These are phyloP conservation scores for Lates calcarifer DNA, from an alignment of 2,113 vertebrate genomes.

Conservation along the genomic window DNA sequence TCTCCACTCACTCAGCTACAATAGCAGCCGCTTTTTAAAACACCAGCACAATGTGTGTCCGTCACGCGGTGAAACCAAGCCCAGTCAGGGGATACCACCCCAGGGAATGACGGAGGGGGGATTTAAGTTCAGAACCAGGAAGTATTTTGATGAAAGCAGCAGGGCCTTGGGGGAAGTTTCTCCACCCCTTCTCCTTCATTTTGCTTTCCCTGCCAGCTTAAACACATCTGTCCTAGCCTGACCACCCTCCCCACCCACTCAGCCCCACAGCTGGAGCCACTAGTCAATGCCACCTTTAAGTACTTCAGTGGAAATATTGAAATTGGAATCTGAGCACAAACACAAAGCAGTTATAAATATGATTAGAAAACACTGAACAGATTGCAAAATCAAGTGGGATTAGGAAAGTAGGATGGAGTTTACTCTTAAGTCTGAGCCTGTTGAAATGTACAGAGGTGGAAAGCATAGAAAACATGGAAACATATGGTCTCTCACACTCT, in stretches of 20 bases:
- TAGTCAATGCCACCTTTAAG: constrained; percentile 36
- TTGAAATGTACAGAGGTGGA: background rate
- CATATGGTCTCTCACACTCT: background rate
- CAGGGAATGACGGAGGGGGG: constrained; percentile 61
- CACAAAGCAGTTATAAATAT: background rate
- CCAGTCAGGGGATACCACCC: constrained; percentile 64
- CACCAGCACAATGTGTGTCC: constrained; percentile 49
- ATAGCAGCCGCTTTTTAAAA: constrained; percentile 37
- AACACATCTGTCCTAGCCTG: constrained; percentile 78
- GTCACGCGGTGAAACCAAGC: constrained; percentile 63
- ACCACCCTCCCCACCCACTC: constrained; percentile 43
- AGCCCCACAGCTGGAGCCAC: constrained; percentile 49
- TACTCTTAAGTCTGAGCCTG: background rate
- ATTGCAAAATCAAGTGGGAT: constrained; percentile 12
- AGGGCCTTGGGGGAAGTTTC: constrained; percentile 47
- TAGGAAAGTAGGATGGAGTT: constrained; percentile 7
- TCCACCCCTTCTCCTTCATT: constrained; percentile 56
- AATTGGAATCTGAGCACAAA: background rate
- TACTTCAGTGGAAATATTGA: background rate
- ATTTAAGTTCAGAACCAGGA: constrained; percentile 74
- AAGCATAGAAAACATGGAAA: constrained; percentile 23
- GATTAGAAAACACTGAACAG: constrained; percentile 8
- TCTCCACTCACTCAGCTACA: constrained; percentile 39
- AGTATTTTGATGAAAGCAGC: constrained; percentile 74
- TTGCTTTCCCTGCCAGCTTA: constrained; percentile 73